phyloP scores from a whole-genome alignment of 1,140 invertebrate species.

The Brachionus manjavacas region DNA sequence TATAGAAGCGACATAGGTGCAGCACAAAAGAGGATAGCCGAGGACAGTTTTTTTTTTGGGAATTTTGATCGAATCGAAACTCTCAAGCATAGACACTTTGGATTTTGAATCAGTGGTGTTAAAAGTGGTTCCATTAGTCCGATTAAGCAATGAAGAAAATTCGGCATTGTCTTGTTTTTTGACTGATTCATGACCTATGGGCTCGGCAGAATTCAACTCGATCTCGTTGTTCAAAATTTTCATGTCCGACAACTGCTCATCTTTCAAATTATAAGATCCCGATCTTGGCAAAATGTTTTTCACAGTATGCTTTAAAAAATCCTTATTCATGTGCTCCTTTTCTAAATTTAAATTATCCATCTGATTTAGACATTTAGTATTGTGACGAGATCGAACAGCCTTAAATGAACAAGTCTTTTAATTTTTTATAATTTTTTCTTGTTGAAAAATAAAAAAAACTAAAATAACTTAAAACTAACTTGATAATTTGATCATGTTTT shows the following conservation, averaged over 20 bases:
- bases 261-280: background rate
- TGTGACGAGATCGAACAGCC: background rate
- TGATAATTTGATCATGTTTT: background rate
- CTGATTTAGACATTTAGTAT: background rate
- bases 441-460: background rate
- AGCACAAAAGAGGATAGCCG: constrained; percentile 24
- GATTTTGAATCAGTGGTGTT: background rate
- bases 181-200: background rate
- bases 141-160: background rate
- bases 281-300: constrained; percentile 10
- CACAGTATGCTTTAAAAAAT: background rate
- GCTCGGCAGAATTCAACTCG: background rate
- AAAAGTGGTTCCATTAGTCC: background rate
- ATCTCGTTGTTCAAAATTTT: background rate
- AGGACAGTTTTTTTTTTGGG: constrained; percentile 1
- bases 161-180: background rate
- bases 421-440: background rate
- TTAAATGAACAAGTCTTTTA: background rate
- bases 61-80: background rate
- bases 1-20: background rate
- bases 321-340: background rate
- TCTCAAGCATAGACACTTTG: background rate
- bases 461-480: background rate
- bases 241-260: background rate
- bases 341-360: background rate